Evolutionary conservation across 64 coral and sea anemone genomes (phyloP).

Genomic region (Montipora foliosa): DNA sequence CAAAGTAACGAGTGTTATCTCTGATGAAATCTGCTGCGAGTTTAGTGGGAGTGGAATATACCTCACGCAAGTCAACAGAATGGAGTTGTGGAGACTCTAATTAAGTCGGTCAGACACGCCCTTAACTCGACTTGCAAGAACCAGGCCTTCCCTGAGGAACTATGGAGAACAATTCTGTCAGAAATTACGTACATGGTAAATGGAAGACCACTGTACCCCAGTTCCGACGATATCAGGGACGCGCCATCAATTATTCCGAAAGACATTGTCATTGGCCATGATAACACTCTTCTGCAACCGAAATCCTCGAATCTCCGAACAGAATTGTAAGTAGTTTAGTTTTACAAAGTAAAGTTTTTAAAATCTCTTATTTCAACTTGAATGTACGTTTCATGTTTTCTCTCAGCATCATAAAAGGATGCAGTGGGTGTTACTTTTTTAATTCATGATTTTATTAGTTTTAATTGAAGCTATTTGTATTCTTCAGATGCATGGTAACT

Average conservation of each 20-base stretch:
- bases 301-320: not conserved
- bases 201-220: slow-evolving; percentile 48
- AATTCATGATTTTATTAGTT: too few species aligned
- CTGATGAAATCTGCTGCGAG: not conserved
- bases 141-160: slow-evolving; percentile 16
- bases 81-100: slow-evolving; percentile 21
- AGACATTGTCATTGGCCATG: slow-evolving; percentile 23
- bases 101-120: slow-evolving; percentile 1
- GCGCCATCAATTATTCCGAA: slow-evolving; percentile 39
- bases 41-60: slow-evolving; percentile 40
- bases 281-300: not conserved
- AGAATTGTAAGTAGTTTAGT: too few species aligned
- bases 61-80: slow-evolving; percentile 33
- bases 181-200: slow-evolving; percentile 42
- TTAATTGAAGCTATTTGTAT: too few species aligned
- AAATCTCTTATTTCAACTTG: too few species aligned
- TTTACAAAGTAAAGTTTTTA: too few species aligned
- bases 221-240: slow-evolving; percentile 46
- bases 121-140: slow-evolving; percentile 53
- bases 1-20: not conserved
- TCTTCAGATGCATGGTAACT: too few species aligned
- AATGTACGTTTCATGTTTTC: too few species aligned
- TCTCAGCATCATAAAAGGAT: too few species aligned
- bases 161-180: slow-evolving; percentile 48
- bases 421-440: too few species aligned